A percentile compares a stretch with the other conserved stretches of the same genome.
Conservation (phyloP, 2,888 invertebrate genomes). For the Rhabditoides inermis region DNA sequence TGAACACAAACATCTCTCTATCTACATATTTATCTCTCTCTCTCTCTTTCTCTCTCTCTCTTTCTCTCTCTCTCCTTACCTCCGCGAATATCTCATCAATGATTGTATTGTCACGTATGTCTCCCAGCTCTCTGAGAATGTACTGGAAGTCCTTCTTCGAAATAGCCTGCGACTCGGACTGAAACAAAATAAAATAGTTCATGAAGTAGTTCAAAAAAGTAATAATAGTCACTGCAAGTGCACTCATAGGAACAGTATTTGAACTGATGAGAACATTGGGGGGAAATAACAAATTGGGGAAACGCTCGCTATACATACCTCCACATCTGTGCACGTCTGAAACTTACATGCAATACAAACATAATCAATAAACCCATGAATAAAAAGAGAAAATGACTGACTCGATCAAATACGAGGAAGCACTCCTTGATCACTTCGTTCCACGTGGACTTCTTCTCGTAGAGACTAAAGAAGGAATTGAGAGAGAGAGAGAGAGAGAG, state of each 20-base stretch:
- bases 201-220: background rate
- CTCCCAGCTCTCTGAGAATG: slow-evolving; percentile 46
- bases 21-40: background rate
- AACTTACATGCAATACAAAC: too few relatives aligned
- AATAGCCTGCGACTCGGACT: slow-evolving; percentile 44
- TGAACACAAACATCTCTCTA: slow-evolving; percentile 2
- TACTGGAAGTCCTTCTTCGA: slow-evolving; percentile 47
- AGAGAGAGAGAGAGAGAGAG: too few relatives aligned
- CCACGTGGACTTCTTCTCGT: slow-evolving; percentile 47
- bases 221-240: too few relatives aligned
- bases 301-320: too few relatives aligned
- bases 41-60: background rate
- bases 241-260: too few relatives aligned
- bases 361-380: too few relatives aligned
- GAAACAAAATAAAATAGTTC: slow-evolving; percentile 10
- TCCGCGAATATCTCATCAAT: slow-evolving; percentile 48
- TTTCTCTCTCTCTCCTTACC: slow-evolving; percentile 5
- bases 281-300: too few relatives aligned
- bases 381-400: too few relatives aligned
- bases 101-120: slow-evolving; percentile 41
- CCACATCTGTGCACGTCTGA: too few relatives aligned
- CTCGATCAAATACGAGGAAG: slow-evolving; percentile 48
- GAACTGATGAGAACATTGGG: too few relatives aligned
- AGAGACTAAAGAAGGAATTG: too few relatives aligned
- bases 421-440: slow-evolving; percentile 48